A percentile compares a stretch with the other conserved stretches of the same genome.
These are phyloP conservation scores for Dendrolimus punctatus DNA, from an alignment of 1,140 invertebrate species.

Conservation along the genomic window DNA sequence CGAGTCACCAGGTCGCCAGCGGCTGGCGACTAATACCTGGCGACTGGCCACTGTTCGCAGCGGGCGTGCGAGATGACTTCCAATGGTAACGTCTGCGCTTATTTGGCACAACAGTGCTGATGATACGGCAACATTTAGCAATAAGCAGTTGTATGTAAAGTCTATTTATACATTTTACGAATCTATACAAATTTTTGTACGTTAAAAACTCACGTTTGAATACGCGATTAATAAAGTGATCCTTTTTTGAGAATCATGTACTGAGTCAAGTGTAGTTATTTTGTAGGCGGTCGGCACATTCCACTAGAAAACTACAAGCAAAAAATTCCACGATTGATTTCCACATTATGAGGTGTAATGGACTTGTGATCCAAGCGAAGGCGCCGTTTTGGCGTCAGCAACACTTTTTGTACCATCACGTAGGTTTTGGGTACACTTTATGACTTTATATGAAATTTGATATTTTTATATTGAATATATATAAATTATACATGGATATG, in stretches of 20 bases:
- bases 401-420: conserved; percentile 69
- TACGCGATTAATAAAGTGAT: conserved; percentile 58
- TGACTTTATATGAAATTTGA: conserved; percentile 72
- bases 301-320: conserved; percentile 61
- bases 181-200: conserved; percentile 71
- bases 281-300: conserved; percentile 69
- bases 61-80: conserved; percentile 9
- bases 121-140: conserved; percentile 56
- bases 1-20: conserved; percentile 3
- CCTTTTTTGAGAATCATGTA: conserved; percentile 71
- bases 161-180: conserved; percentile 72
- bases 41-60: background rate
- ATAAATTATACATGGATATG: conserved; percentile 72
- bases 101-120: conserved; percentile 23
- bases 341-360: conserved; percentile 64
- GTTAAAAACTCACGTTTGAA: conserved; percentile 61
- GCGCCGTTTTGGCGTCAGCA: conserved; percentile 55
- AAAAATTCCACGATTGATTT: conserved; percentile 69
- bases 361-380: conserved; percentile 57
- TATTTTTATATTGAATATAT: conserved; percentile 73
- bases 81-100: conserved; percentile 21
- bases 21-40: background rate
- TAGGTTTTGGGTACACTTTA: conserved; percentile 72
- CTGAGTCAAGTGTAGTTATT: conserved; percentile 65
- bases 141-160: conserved; percentile 70